Evolutionary conservation across 2,888 invertebrate species (phyloP).

Genomic region (Laothoe populi): DNA sequence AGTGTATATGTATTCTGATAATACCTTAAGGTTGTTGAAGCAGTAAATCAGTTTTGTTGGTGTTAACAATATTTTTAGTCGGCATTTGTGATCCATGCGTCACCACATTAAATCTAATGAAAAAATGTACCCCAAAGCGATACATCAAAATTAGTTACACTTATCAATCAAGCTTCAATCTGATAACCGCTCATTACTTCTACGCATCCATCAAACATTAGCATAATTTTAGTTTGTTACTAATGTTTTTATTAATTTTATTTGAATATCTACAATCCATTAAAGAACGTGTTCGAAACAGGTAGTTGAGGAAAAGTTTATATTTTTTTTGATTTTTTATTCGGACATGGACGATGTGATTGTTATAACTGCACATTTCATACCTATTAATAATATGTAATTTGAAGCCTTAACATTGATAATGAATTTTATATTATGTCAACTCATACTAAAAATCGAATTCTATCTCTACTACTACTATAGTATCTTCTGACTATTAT

Average conservation of each 20-base stretch:
- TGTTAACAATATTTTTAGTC: neutral
- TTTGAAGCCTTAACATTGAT: too few relatives aligned
- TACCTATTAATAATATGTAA: too few relatives aligned
- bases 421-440: too few relatives aligned
- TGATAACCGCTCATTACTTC: conserved; percentile 43
- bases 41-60: neutral
- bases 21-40: neutral
- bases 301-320: neutral
- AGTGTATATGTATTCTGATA: too few relatives aligned
- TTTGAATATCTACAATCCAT: conserved; percentile 25
- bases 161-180: conserved; percentile 50
- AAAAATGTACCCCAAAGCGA: conserved; percentile 42
- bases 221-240: conserved; percentile 16
- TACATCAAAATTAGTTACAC: conserved; percentile 49
- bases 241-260: conserved; percentile 20
- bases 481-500: too few relatives aligned
- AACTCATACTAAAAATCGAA: too few relatives aligned
- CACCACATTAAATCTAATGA: conserved; percentile 30
- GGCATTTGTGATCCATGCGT: conserved; percentile 24
- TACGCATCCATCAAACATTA: conserved; percentile 48
- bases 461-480: too few relatives aligned
- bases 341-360: too few relatives aligned
- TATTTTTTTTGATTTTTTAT: neutral
- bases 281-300: neutral
- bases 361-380: too few relatives aligned